These are phyloP conservation scores for Montipora capricornis DNA, from an alignment of 64 coral and sea anemone species.

Conservation along the genomic window DNA sequence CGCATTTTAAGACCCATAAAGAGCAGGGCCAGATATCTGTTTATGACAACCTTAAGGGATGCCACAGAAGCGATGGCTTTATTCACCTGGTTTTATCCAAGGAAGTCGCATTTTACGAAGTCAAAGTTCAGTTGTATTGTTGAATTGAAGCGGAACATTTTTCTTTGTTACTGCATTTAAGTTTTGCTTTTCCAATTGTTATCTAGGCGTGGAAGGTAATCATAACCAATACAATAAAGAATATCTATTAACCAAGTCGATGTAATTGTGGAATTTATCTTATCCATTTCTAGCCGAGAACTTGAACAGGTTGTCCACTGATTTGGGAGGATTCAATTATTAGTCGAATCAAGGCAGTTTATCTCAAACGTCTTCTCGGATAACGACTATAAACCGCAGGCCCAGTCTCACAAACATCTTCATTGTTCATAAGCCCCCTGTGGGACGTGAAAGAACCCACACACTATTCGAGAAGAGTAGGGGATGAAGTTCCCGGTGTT, in stretches of 20 bases:
- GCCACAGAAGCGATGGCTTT: neutral
- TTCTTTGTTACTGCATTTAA: constrained; percentile 20
- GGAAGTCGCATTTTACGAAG: neutral
- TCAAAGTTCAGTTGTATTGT: neutral
- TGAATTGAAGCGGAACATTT: constrained; percentile 14
- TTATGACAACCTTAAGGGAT: neutral
- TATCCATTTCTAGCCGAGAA: neutral
- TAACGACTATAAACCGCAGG: no score
- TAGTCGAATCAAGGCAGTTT: no score
- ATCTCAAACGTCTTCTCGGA: no score
- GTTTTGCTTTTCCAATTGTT: neutral
- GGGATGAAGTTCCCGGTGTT: no score
- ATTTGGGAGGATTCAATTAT: neutral
- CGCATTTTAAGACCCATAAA: neutral
- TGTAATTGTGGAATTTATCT: neutral
- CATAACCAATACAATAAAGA: constrained; percentile 30
- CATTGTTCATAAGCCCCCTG: no score
- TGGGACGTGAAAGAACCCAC: no score
- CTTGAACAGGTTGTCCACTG: neutral
- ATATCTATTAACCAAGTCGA: constrained; percentile 22
- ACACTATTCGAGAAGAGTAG: no score
- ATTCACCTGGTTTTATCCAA: neutral
- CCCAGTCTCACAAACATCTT: no score
- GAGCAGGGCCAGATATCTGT: neutral
- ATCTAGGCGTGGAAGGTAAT: constrained; percentile 6